Conservation (phyloP, 2,888 invertebrate species). For the Abscondita cerata region DNA sequence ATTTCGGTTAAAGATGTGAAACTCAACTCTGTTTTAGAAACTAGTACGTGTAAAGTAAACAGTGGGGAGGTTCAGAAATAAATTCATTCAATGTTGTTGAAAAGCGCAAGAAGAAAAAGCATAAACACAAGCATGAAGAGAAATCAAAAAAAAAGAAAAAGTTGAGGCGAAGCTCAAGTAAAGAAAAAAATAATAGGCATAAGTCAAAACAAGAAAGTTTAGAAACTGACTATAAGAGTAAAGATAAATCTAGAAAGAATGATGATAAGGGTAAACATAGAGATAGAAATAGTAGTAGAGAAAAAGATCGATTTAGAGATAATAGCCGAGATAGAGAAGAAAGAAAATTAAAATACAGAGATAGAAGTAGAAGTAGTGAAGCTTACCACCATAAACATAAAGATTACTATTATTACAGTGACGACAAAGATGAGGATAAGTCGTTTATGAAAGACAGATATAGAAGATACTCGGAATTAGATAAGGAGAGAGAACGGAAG, state of each 20-base stretch:
- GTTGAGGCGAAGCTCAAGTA: conserved; percentile 21
- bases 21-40: conserved; percentile 69
- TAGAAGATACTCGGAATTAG: conserved; percentile 41
- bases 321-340: conserved; percentile 29
- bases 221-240: conserved; percentile 40
- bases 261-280: conserved; percentile 31
- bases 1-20: conserved; percentile 75
- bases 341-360: conserved; percentile 14
- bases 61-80: conserved; percentile 6
- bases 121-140: conserved; percentile 22
- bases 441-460: conserved; percentile 49
- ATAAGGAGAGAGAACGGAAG: conserved; percentile 34
- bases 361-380: conserved; percentile 26
- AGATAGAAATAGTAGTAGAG: conserved; percentile 35
- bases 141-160: conserved; percentile 28
- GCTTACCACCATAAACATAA: conserved; percentile 50
- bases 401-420: conserved; percentile 57
- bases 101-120: conserved; percentile 23
- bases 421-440: conserved; percentile 55
- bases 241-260: conserved; percentile 22
- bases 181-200: conserved; percentile 40
- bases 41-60: conserved; percentile 35
- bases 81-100: neutral
- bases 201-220: neutral
- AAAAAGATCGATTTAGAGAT: conserved; percentile 27